These are phyloP conservation scores for Halichoeres trimaculatus DNA, from an alignment of 2,113 vertebrate genomes.

Conservation along the genomic window DNA sequence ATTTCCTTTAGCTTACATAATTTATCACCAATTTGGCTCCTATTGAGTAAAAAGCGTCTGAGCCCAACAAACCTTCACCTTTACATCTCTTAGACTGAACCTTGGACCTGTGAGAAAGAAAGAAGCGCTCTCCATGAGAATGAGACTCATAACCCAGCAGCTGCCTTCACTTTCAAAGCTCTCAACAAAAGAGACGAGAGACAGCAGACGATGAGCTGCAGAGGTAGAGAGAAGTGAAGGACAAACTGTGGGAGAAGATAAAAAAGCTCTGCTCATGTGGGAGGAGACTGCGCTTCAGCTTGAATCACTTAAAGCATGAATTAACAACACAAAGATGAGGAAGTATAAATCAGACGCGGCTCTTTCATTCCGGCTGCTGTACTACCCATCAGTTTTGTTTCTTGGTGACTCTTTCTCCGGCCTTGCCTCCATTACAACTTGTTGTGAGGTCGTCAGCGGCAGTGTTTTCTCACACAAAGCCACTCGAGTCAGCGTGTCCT, in stretches of 20 bases:
- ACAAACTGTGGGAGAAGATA: not conserved
- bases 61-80: slow-evolving; percentile 21
- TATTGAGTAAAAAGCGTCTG: not conserved
- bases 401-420: not conserved
- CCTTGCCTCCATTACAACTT: not conserved
- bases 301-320: slow-evolving; percentile 16
- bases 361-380: slow-evolving; percentile 40
- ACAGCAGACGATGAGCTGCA: not conserved
- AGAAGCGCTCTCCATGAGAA: slow-evolving; percentile 3
- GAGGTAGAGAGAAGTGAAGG: not conserved
- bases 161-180: slow-evolving; percentile 6
- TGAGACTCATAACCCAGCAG: slow-evolving; percentile 13
- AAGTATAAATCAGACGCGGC: slow-evolving; percentile 32
- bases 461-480: slow-evolving; percentile 11
- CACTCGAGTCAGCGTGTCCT: slow-evolving; percentile 27
- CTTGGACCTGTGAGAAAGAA: not conserved
- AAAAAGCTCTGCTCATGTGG: slow-evolving; percentile 7
- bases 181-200: not conserved
- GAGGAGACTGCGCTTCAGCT: not conserved
- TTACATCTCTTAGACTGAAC: not conserved
- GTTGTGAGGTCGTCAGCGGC: no score
- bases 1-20: not conserved
- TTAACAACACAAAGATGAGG: slow-evolving; percentile 24
- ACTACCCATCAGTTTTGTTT: slow-evolving; percentile 1
- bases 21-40: not conserved